Percentiles rank a stretch among this genome's conserved stretches.
phyloP scores from a whole-genome alignment of 2,797 vertebrate genomes.

The Alcedo quadribrachys region DNA sequence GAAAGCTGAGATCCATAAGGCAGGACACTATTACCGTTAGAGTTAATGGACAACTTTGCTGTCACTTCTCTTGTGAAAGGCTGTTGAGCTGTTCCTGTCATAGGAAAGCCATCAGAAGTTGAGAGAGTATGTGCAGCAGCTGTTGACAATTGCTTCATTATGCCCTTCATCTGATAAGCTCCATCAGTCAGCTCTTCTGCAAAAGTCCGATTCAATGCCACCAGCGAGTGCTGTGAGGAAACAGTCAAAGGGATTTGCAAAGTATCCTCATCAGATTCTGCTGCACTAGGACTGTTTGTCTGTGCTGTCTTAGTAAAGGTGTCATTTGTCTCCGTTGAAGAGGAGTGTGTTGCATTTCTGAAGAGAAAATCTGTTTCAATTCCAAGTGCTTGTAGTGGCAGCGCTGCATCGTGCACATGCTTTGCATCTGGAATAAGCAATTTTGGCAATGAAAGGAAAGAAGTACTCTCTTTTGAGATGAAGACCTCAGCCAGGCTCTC shows the following conservation, averaged over 20 bases:
- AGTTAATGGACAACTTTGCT: not conserved
- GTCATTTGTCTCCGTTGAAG: not conserved
- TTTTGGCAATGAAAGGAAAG: conserved; percentile 11
- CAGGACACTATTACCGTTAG: not conserved
- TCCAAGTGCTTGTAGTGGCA: not conserved
- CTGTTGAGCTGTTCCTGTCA: not conserved
- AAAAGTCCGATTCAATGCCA: not conserved
- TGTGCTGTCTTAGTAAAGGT: not conserved
- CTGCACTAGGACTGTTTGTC: not conserved
- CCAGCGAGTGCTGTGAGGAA: not conserved
- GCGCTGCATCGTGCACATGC: not conserved
- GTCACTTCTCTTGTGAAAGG: not conserved
- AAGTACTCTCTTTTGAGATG: not conserved
- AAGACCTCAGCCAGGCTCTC: not conserved
- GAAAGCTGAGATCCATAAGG: not conserved
- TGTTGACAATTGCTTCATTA: not conserved
- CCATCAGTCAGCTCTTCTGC: not conserved
- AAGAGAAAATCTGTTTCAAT: not conserved
- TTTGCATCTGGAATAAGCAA: not conserved
- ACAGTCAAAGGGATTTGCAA: not conserved
- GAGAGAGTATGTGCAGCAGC: not conserved
- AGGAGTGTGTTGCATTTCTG: not conserved
- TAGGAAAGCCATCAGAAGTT: not conserved
- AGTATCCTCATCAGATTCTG: not conserved
- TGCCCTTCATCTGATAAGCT: not conserved